A percentile compares a stretch with the other conserved stretches of the same genome.
These are phyloP conservation scores for Tapirus indicus DNA, from an alignment of 2,797 vertebrate species.

Conservation along the genomic window DNA sequence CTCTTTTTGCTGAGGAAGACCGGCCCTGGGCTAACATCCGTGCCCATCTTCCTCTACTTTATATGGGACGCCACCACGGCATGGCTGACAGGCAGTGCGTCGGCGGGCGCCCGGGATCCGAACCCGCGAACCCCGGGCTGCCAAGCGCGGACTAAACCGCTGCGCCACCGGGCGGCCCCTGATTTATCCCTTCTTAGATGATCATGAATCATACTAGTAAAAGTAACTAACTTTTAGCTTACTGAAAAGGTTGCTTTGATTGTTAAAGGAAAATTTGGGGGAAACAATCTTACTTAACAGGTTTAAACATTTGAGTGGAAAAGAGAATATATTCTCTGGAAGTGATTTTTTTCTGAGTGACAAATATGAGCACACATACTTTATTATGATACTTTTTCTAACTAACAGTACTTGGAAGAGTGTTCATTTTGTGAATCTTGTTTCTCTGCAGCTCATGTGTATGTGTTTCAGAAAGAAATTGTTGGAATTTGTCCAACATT, in stretches of 20 bases:
- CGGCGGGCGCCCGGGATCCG: no score
- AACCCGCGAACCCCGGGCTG: no score
- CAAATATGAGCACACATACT: background rate
- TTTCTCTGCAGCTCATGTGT: conserved; percentile 56
- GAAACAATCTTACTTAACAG: background rate
- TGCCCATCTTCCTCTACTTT: no score
- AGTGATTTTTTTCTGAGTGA: conserved; percentile 4
- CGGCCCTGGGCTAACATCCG: no score
- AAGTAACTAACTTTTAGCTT: conserved; percentile 53
- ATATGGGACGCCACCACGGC: no score
- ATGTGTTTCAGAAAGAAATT: conserved; percentile 51
- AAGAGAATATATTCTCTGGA: background rate
- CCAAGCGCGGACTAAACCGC: no score
- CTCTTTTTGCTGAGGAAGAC: no score
- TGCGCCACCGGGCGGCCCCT: no score
- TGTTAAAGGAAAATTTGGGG: conserved; percentile 44
- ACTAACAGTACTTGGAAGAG: background rate
- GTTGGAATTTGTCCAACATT: conserved; percentile 59
- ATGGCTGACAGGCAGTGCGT: no score
- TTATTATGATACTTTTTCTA: background rate
- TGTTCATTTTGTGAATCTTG: conserved; percentile 23
- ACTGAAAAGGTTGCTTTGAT: background rate
- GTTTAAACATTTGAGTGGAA: conserved; percentile 34
- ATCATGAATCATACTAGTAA: background rate
- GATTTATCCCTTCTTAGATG: background rate